These are phyloP conservation scores for Neosilurus mollespiculum DNA, from an alignment of 2,797 vertebrate genomes.

Conservation along the genomic window DNA sequence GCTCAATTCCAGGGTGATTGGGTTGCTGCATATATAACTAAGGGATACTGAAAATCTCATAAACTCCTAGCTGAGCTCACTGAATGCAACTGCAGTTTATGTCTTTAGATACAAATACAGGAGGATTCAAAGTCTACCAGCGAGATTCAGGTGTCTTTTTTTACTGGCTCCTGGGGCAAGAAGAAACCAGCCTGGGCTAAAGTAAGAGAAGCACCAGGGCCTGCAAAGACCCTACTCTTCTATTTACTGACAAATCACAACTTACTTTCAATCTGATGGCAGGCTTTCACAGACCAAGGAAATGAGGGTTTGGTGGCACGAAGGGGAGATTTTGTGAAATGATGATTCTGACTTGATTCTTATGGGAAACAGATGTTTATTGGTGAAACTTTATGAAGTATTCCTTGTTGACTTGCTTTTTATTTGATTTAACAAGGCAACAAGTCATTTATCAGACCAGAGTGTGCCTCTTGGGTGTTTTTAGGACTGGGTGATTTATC, in stretches of 20 bases:
- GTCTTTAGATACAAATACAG: slow-evolving; percentile 76
- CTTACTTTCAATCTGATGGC: slow-evolving; percentile 60
- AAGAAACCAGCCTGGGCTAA: slow-evolving; percentile 78
- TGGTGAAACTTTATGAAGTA: slow-evolving; percentile 4
- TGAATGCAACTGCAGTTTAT: slow-evolving; percentile 72
- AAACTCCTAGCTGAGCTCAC: slow-evolving; percentile 43
- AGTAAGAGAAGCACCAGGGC: slow-evolving; percentile 73
- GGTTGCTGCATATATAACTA: slow-evolving; percentile 25
- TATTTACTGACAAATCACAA: slow-evolving; percentile 62
- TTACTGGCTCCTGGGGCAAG: slow-evolving; percentile 81
- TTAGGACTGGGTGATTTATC: slow-evolving; percentile 21
- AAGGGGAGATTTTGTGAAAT: slow-evolving; percentile 59
- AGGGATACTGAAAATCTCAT: slow-evolving; percentile 21
- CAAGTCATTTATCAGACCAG: neutral
- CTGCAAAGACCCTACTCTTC: slow-evolving; percentile 48
- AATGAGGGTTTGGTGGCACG: slow-evolving; percentile 55
- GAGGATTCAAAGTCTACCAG: slow-evolving; percentile 76
- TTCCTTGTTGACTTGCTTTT: neutral
- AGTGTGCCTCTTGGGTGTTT: neutral
- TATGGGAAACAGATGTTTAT: slow-evolving; percentile 7
- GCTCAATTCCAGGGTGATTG: slow-evolving; percentile 44
- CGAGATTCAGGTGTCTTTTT: slow-evolving; percentile 79
- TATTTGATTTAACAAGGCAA: neutral
- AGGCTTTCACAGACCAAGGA: slow-evolving; percentile 59
- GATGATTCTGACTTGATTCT: slow-evolving; percentile 65